phyloP scores from a whole-genome alignment of 2,797 vertebrate genomes.

The Enteromius viviparus region DNA sequence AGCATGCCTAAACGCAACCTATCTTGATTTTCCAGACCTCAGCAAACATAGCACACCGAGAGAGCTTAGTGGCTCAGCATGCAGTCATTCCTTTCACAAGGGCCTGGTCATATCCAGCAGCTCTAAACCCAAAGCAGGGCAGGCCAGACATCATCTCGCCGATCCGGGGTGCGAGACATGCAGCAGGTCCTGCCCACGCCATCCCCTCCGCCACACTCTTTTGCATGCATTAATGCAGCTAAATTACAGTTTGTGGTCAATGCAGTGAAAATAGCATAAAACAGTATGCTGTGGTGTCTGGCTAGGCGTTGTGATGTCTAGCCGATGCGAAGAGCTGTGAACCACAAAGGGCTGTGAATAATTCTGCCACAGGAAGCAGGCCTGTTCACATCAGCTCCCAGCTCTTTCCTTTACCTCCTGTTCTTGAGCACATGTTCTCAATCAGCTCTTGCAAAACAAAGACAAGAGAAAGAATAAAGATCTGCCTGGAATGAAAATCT shows the following conservation, averaged over 20 bases:
- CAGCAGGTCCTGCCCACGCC: conserved; percentile 31
- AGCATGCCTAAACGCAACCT: background rate
- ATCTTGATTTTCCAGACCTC: conserved; percentile 13
- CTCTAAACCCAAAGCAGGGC: conserved; percentile 16
- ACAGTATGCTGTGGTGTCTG: conserved; percentile 65
- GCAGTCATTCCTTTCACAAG: conserved; percentile 18
- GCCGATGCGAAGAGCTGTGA: conserved; percentile 66
- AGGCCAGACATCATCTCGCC: background rate
- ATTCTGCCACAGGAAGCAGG: conserved; percentile 63
- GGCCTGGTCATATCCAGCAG: conserved; percentile 24
- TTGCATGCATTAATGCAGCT: conserved; percentile 57
- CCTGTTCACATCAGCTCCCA: conserved; percentile 56
- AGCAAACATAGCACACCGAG: conserved; percentile 2
- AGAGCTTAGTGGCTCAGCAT: conserved; percentile 41
- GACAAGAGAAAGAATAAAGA: conserved; percentile 47
- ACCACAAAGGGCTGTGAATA: conserved; percentile 60
- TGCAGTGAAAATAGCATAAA: conserved; percentile 63
- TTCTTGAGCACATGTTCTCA: conserved; percentile 51
- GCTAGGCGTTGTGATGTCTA: conserved; percentile 64
- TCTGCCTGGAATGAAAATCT: conserved; percentile 32
- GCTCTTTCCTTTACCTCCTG: conserved; percentile 48
- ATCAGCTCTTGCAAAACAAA: conserved; percentile 50
- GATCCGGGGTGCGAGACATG: conserved; percentile 13
- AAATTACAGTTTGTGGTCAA: conserved; percentile 60
- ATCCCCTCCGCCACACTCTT: conserved; percentile 32